Evolutionary conservation across 2,113 vertebrate genomes (phyloP).

Genomic region (Gallinago jamesoni): DNA sequence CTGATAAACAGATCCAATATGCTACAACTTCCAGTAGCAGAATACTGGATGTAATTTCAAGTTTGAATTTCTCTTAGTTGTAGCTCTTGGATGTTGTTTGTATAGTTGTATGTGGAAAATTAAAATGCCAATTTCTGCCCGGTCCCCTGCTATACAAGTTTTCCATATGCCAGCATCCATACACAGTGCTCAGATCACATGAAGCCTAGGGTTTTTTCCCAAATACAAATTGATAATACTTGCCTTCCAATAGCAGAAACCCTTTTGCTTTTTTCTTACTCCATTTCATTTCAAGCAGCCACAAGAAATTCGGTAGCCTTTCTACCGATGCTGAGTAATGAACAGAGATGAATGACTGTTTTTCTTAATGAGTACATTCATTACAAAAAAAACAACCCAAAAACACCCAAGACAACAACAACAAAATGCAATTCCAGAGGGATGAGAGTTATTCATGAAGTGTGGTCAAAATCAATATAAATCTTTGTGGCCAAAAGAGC

Average conservation of each 20-base stretch:
- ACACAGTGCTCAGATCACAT: not conserved
- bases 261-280: not conserved
- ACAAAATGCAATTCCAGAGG: not conserved
- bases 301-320: not conserved
- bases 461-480: not conserved
- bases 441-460: not conserved
- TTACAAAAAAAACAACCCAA: not conserved
- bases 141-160: not conserved
- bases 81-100: not conserved
- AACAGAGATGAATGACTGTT: not conserved
- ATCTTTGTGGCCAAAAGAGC: not conserved
- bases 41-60: not conserved
- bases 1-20: not conserved
- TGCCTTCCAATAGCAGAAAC: not conserved
- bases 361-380: not conserved
- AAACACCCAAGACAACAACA: not conserved
- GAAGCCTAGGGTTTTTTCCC: fast-evolving
- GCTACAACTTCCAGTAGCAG: not conserved
- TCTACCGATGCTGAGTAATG: not conserved
- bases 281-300: not conserved
- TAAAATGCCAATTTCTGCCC: not conserved
- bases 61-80: not conserved
- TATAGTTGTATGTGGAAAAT: not conserved
- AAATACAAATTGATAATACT: not conserved
- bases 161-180: not conserved